Conservation (phyloP, 92 coral and sea anemone species). For the Porites rus region DNA sequence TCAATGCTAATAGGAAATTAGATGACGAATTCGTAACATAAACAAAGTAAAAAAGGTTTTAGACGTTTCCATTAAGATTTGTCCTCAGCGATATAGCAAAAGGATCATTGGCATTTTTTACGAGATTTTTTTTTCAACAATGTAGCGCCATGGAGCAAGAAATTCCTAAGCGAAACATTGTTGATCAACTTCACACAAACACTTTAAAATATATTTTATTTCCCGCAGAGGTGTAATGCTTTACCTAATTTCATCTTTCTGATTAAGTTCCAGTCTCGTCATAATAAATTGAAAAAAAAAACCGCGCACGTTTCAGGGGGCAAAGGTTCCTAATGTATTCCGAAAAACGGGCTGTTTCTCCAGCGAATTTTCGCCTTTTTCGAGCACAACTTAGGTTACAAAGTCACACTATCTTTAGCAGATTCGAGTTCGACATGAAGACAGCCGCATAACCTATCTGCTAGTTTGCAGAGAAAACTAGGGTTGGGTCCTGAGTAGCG, state of each 20-base stretch:
- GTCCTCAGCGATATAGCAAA: not conserved
- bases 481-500: slow-evolving; percentile 58
- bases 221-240: slow-evolving; percentile 46
- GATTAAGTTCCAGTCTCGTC: slow-evolving; percentile 48
- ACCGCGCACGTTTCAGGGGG: slow-evolving; percentile 32
- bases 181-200: slow-evolving; percentile 55
- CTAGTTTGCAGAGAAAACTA: slow-evolving; percentile 32
- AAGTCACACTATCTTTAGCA: slow-evolving; percentile 5
- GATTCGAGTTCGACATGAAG: slow-evolving; percentile 3
- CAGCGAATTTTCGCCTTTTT: not conserved
- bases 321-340: slow-evolving; percentile 6
- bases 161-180: slow-evolving; percentile 32
- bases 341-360: not conserved
- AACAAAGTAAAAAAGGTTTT: not conserved
- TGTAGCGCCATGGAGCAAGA: slow-evolving; percentile 5
- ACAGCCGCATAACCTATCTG: slow-evolving; percentile 15
- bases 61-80: not conserved
- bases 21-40: not conserved
- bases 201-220: slow-evolving; percentile 48
- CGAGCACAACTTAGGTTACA: not conserved
- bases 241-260: slow-evolving; percentile 51
- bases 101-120: no score
- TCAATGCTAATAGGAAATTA: slow-evolving; percentile 27
- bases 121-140: not conserved
- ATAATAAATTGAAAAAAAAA: slow-evolving; percentile 41